A percentile compares a stretch with the other conserved stretches of the same genome.
Evolutionary conservation across 2,888 invertebrate species (phyloP).

Genomic region (Tipula vernalis): DNA sequence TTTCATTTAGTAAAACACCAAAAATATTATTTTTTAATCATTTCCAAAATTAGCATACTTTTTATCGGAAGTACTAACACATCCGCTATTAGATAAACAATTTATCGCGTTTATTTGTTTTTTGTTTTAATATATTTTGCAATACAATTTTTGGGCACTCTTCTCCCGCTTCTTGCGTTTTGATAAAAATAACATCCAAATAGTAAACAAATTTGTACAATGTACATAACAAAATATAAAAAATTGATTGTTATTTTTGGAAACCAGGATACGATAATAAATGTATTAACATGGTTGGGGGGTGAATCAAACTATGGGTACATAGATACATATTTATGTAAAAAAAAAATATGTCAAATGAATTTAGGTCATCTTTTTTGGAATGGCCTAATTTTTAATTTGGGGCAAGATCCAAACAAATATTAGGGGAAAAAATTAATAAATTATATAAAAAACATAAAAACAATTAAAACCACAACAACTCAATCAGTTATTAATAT

Average conservation of each 20-base stretch:
- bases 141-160: not conserved
- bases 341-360: not conserved
- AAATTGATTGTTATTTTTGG: not conserved
- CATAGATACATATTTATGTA: not conserved
- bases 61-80: not conserved
- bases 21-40: not conserved
- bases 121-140: not conserved
- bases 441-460: not conserved
- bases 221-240: not conserved
- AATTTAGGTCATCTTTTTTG: not conserved
- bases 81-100: not conserved
- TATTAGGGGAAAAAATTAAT: not conserved
- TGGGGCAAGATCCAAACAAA: not conserved
- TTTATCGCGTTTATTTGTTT: not conserved
- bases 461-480: constrained; percentile 8
- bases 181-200: not conserved
- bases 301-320: not conserved
- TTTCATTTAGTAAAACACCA: not conserved
- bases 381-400: not conserved
- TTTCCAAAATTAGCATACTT: not conserved
- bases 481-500: not conserved
- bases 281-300: not conserved
- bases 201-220: not conserved
- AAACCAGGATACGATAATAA: not conserved
- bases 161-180: not conserved